Base-by-base conservation (phyloP, 2,888 invertebrate genomes). In the Drosophila limbata region DNA sequence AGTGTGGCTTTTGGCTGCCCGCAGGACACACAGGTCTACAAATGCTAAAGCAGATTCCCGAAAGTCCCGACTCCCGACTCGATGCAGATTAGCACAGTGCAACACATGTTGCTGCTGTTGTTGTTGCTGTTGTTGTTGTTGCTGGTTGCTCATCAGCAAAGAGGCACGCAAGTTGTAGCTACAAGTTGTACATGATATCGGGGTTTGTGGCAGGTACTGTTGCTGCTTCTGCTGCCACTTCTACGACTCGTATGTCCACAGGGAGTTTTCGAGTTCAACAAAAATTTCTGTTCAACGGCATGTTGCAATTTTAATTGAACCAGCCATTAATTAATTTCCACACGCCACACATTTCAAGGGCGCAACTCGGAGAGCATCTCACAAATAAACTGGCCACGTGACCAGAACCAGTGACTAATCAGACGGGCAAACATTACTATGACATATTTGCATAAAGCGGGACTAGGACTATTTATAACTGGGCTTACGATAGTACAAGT, bases 301-400 rank as follows among this genome's bases (percentile, higher is more conserved):
- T 92, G 91, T 91, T 90, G 91, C 91, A 90, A 91, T 92, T 91
- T 92, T 92, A 92, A 92, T 92, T 92, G 92, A 91, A 91, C 88
- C 84, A 90, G 90, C 89, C 90, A 91, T 91, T 91, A 91, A 91
- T 91, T 91, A 92, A 91, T 91, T 91, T 90, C 81, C 85, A 90
- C 84, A 90, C 63, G 62, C 62, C 62, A 69, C 42, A 56, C 56
- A 48, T 42, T 35, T 56, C 63, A 69, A 74, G 61, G 75, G 48
- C 55, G 31, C 57, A 51, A 28, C n/a, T 28, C 10, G 25, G 17
- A 25, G 28, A 42, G 10, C 5, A 0, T 19, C 11, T 21, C 40
- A 19, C 45, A 48, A 9, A 37, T 19, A 21, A 55, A 47, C 44
- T 59, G 48, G 21, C 59, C 71, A 74, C 55, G 62, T 75, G 71